Evolutionary conservation across 1,140 invertebrate genomes (phyloP).

Genomic region (Planococcus citri): DNA sequence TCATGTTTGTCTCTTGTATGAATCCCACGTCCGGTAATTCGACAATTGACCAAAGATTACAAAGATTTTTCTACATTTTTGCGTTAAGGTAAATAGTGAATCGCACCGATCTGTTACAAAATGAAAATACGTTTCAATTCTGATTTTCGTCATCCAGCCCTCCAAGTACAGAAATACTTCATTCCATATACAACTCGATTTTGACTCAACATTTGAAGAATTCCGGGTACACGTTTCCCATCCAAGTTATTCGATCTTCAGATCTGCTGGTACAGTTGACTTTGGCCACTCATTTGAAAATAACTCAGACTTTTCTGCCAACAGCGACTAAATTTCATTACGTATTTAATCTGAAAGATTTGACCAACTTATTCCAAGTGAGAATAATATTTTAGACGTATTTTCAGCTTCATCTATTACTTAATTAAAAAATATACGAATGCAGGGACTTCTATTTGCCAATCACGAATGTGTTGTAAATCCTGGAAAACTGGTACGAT

Average conservation of each 20-base stretch:
- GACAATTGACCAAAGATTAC: constrained; percentile 80
- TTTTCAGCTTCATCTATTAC: background rate
- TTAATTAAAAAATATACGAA: background rate
- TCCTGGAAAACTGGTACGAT: constrained; percentile 53
- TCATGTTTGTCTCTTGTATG: constrained; percentile 90
- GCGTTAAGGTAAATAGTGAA: constrained; percentile 70
- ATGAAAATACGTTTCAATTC: background rate
- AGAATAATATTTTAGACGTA: constrained; percentile 14
- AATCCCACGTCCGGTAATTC: constrained; percentile 93
- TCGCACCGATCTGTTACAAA: background rate
- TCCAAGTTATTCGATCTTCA: constrained; percentile 43
- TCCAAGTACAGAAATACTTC: constrained; percentile 64
- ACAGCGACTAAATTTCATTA: constrained; percentile 94
- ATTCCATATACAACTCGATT: constrained; percentile 73
- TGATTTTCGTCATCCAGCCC: constrained; percentile 44
- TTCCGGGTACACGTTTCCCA: constrained; percentile 50
- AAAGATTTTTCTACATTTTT: constrained; percentile 88
- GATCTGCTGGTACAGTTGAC: constrained; percentile 55
- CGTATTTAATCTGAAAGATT: constrained; percentile 80
- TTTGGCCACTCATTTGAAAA: constrained; percentile 61
- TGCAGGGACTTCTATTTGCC: constrained; percentile 77
- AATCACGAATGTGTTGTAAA: constrained; percentile 58
- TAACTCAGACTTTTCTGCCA: constrained; percentile 64
- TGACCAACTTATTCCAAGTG: constrained; percentile 82
- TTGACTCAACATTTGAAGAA: constrained; percentile 60